Conservation (phyloP, 2,888 invertebrate genomes). For the Syrphus vitripennis region DNA sequence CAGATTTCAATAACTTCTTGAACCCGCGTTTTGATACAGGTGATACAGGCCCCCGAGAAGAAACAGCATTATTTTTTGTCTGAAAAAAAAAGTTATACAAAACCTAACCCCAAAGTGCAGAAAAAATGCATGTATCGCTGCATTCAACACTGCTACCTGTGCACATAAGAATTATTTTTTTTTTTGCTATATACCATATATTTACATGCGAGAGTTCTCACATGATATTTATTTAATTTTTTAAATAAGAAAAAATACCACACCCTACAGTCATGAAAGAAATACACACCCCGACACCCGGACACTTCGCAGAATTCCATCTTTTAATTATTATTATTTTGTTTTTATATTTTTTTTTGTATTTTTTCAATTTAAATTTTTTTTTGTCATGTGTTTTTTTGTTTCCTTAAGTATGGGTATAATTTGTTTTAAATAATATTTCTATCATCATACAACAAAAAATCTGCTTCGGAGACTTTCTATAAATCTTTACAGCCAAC, state of each 20-base stretch:
- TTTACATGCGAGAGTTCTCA: neutral
- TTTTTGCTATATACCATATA: neutral
- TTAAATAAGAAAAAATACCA: neutral
- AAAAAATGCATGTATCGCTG: neutral
- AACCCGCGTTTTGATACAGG: neutral
- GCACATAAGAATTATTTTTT: neutral
- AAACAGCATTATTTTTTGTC: too few relatives aligned
- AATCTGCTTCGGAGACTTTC: constrained; percentile 35
- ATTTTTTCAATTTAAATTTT: neutral
- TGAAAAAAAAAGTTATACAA: too few relatives aligned
- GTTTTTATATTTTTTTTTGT: constrained; percentile 8
- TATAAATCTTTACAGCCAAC: constrained; percentile 25
- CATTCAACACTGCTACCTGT: neutral
- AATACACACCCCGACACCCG: too few relatives aligned
- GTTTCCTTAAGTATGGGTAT: neutral
- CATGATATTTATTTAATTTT: neutral
- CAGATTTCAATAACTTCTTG: neutral
- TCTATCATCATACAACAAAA: constrained; percentile 21
- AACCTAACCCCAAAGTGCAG: neutral
- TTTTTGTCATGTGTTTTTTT: neutral
- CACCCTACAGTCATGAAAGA: constrained; percentile 41
- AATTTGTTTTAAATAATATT: neutral
- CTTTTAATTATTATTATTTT: neutral
- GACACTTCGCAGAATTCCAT: constrained; percentile 38
- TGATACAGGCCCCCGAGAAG: neutral